phyloP scores from a whole-genome alignment of 1,140 invertebrate species.

The Probaryconus sp. region DNA sequence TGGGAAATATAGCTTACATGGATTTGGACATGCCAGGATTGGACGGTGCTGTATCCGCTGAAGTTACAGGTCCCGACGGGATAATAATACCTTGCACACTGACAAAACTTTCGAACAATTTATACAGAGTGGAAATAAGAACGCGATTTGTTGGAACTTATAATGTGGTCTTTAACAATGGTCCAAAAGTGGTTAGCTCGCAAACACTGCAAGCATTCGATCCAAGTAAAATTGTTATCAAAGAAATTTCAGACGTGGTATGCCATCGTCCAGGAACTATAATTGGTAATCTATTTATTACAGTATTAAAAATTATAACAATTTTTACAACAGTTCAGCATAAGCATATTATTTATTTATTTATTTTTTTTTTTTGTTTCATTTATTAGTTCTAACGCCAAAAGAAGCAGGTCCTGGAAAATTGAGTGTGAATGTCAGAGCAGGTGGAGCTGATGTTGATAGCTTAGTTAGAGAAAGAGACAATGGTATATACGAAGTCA shows the following conservation, averaged over 20 bases:
- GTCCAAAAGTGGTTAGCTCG: constrained; percentile 79
- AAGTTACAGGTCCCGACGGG: constrained; percentile 80
- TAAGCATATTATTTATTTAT: constrained; percentile 6
- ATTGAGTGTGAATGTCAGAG: constrained; percentile 86
- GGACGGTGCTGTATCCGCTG: constrained; percentile 72
- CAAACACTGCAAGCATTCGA: constrained; percentile 91
- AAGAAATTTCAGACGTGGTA: constrained; percentile 87
- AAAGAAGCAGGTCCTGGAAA: constrained; percentile 90
- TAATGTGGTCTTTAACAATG: constrained; percentile 80
- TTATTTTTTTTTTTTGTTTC: constrained; percentile 25
- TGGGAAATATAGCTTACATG: constrained; percentile 78
- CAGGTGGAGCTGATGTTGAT: constrained; percentile 88
- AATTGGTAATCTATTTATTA: constrained; percentile 79
- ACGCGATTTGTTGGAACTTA: constrained; percentile 82
- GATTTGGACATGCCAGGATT: constrained; percentile 77
- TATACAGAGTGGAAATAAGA: constrained; percentile 78
- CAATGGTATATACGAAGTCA: constrained; percentile 86
- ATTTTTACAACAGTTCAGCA: constrained; percentile 6
- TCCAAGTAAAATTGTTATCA: constrained; percentile 87
- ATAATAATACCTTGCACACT: constrained; percentile 79
- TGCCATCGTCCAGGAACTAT: constrained; percentile 90
- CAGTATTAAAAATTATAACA: constrained; percentile 4
- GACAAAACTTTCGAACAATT: constrained; percentile 75
- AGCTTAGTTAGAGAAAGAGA: constrained; percentile 87
- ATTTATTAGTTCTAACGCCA: constrained; percentile 80